These are phyloP conservation scores for Dicaeum eximium DNA, from an alignment of 2,113 vertebrate species.

Conservation along the genomic window DNA sequence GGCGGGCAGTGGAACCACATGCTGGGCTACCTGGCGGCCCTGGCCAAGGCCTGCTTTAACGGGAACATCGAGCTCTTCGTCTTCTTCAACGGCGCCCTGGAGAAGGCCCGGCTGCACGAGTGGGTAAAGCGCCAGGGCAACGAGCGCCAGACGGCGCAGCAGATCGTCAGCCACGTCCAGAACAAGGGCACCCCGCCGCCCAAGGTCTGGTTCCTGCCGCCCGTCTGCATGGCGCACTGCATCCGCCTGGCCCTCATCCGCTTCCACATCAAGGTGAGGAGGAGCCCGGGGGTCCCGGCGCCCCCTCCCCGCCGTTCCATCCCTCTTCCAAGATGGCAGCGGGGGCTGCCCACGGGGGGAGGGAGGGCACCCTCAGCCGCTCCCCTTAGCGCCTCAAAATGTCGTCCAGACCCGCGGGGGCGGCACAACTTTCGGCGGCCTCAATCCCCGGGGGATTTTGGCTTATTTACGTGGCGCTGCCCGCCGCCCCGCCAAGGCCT, in stretches of 20 bases:
- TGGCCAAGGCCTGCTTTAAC: conserved; percentile 90
- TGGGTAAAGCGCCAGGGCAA: conserved; percentile 96
- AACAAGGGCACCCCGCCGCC: conserved; percentile 95
- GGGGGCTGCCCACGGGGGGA: background rate
- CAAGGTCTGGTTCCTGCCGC: conserved; percentile 96
- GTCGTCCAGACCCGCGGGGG: conserved; percentile 34
- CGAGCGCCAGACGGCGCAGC: conserved; percentile 93
- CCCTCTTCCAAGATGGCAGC: conserved; percentile 15
- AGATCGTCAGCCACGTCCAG: conserved; percentile 95
- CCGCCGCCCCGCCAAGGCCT: background rate
- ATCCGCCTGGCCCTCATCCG: conserved; percentile 94
- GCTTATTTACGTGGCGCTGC: background rate
- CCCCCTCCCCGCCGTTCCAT: background rate
- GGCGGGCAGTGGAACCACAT: conserved; percentile 97
- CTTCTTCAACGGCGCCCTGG: conserved; percentile 94
- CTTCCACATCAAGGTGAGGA: conserved; percentile 90
- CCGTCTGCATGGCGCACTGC: conserved; percentile 94
- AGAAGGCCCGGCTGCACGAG: conserved; percentile 95
- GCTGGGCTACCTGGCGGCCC: conserved; percentile 92
- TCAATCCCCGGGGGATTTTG: background rate
- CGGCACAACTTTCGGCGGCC: background rate
- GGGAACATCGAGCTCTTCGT: conserved; percentile 96
- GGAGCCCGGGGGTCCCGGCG: background rate
- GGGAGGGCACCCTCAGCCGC: background rate
- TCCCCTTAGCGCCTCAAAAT: conserved; percentile 41